Conservation (phyloP, 2,888 invertebrate genomes). For the Drosophila nr. perissopoda region DNA sequence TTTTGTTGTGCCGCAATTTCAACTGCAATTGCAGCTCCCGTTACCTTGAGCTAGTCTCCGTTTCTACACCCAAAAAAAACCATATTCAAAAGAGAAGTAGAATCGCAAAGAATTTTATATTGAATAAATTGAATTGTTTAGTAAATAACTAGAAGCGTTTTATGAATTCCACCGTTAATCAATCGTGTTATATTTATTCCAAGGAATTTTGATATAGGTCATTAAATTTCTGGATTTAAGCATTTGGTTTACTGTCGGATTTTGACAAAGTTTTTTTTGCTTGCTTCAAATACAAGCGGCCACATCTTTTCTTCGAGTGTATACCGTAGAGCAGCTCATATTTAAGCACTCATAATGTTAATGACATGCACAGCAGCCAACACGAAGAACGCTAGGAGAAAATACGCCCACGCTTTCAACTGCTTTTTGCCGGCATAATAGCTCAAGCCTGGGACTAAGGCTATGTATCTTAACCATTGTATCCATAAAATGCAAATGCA, state of each 20-base stretch:
- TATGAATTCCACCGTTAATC: background rate
- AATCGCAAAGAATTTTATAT: background rate
- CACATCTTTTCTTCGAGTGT: background rate
- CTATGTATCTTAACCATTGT: conserved; percentile 54
- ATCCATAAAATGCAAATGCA: conserved; percentile 52
- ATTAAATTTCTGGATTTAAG: background rate
- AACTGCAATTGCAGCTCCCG: conserved; percentile 67
- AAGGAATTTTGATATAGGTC: background rate
- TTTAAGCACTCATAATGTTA: conserved; percentile 81
- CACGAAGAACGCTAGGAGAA: conserved; percentile 19
- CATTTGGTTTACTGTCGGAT: background rate
- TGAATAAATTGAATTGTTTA: background rate
- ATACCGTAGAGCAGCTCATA: conserved; percentile 18
- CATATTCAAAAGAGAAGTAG: background rate
- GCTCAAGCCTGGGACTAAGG: conserved; percentile 43
- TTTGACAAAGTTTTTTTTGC: background rate
- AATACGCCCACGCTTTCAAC: conserved; percentile 54
- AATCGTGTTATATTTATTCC: background rate
- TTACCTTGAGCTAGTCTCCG: conserved; percentile 71
- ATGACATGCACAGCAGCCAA: conserved; percentile 69
- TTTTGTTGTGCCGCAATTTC: conserved; percentile 17
- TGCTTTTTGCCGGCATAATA: conserved; percentile 42
- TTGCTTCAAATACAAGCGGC: background rate
- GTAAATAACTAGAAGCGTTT: background rate
- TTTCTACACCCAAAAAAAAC: conserved; percentile 4